Evolutionary conservation across 2,797 vertebrate genomes (phyloP), one percentile per base, ranked within the genome.

Genomic region (Lepus oiostolus): DNA sequence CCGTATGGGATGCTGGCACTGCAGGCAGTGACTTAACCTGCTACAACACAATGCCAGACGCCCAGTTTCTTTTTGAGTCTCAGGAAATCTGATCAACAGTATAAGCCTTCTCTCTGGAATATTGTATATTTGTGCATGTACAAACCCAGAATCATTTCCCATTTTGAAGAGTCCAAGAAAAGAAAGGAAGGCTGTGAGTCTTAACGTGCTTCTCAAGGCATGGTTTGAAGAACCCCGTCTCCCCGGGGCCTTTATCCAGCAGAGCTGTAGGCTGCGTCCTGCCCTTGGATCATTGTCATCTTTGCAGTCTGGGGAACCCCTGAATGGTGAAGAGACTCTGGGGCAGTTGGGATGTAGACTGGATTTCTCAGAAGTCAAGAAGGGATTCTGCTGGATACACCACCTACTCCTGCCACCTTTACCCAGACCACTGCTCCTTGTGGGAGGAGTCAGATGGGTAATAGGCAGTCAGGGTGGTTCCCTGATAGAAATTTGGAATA

Each of bases 71-170:
- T 74, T 74, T n/a, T 85, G 32, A 67, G 32, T 63, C 7, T 62
- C 65, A 84, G 86, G 84, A 87, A 94, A 92, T 60, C 26, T 52
- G 24, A 91, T 88, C 52, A 32, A 71, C 75, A 16, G 60, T 58
- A 60, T 10, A 38, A 65, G 47, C 8, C 26, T 52, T 81, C 35
- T 83, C 32, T 75, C 47, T 60, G 26, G 21, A 16, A 92, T 90
- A 87, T 26, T 58, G 50, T 38, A 10, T 16, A 32, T 42, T 58
- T 92, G 35, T 13, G 90, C 50, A 77, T 74, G 72, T 32, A 65
- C 52, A 87, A 93, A 92, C n/a, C 77, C 67, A 90, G 80, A 90
- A 76, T 88, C 42, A 13, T 65, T 26, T 28, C 26, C 12, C 60
- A 21, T 85, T 75, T 74, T 82, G 71, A 85, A 16, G 70, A 68